phyloP scores from a whole-genome alignment of 2,797 vertebrate species.

The Gephyroberyx darwinii region DNA sequence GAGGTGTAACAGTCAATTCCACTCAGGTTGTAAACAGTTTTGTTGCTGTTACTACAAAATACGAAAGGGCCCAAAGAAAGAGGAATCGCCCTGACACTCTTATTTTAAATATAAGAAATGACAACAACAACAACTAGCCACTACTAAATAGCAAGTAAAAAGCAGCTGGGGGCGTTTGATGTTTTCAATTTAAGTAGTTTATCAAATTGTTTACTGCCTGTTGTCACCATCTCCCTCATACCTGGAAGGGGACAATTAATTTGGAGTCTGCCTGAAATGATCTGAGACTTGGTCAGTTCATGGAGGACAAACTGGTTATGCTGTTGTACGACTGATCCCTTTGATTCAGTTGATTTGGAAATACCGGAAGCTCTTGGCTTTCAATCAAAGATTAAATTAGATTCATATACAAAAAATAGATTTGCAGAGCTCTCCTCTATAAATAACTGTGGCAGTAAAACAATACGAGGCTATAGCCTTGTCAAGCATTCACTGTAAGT shows the following conservation, averaged over 20 bases:
- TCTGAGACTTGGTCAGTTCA: slow-evolving; percentile 47
- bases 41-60: slow-evolving; percentile 45
- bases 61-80: slow-evolving; percentile 54
- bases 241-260: slow-evolving; percentile 63
- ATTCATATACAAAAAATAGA: slow-evolving; percentile 38
- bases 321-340: slow-evolving; percentile 31
- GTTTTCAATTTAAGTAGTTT: slow-evolving; percentile 66
- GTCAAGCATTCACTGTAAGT: slow-evolving; percentile 69
- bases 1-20: slow-evolving; percentile 20
- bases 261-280: slow-evolving; percentile 41
- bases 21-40: slow-evolving; percentile 45
- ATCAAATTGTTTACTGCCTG: slow-evolving; percentile 66
- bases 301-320: slow-evolving; percentile 13
- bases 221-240: slow-evolving; percentile 57
- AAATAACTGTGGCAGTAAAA: slow-evolving; percentile 67
- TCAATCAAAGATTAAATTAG: slow-evolving; percentile 12
- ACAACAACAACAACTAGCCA: slow-evolving; percentile 43
- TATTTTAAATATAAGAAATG: slow-evolving; percentile 52
- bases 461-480: slow-evolving; percentile 69
- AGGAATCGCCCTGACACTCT: slow-evolving; percentile 52
- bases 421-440: slow-evolving; percentile 47
- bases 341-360: slow-evolving; percentile 59
- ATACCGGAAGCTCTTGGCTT: slow-evolving; percentile 39
- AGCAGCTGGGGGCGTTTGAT: slow-evolving; percentile 54
- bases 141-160: slow-evolving; percentile 31